Conservation (phyloP, 2,113 vertebrate genomes). For the Eublepharis macularius region DNA sequence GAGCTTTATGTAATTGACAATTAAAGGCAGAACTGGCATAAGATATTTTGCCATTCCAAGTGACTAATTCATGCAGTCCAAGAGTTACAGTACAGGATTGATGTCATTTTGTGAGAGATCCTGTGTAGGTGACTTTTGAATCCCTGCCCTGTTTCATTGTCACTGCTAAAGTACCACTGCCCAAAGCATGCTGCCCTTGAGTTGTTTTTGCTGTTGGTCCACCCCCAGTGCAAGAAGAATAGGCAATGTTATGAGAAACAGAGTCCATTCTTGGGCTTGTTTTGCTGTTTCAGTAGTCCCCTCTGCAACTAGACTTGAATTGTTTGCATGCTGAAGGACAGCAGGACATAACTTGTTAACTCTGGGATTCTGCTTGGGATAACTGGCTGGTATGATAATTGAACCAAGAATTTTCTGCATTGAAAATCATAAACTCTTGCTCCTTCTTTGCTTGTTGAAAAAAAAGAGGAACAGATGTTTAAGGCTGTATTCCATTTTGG, state of each 20-base stretch:
- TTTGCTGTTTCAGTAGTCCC: slow-evolving; percentile 6
- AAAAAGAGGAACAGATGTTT: no score
- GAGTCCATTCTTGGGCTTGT: neutral
- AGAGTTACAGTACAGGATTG: no score
- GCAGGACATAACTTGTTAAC: neutral
- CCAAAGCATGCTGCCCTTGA: neutral
- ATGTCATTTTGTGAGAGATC: no score
- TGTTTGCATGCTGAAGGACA: slow-evolving; percentile 8
- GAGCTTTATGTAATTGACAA: neutral
- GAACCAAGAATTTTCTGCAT: neutral
- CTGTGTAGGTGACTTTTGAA: no score
- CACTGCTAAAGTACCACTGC: neutral
- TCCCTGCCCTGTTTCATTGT: no score
- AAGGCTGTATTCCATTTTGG: no score
- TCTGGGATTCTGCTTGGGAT: neutral
- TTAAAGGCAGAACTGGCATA: slow-evolving; percentile 7
- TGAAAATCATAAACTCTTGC: no score
- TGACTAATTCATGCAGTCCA: no score
- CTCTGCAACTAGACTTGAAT: neutral
- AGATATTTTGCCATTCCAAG: no score
- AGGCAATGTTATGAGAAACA: slow-evolving; percentile 26
- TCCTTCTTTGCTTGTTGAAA: no score
- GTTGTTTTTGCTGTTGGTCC: neutral
- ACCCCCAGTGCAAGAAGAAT: slow-evolving; percentile 35
- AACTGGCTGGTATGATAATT: neutral